Conservation (phyloP, 2,888 invertebrate genomes). For the Hydraecia micacea region DNA sequence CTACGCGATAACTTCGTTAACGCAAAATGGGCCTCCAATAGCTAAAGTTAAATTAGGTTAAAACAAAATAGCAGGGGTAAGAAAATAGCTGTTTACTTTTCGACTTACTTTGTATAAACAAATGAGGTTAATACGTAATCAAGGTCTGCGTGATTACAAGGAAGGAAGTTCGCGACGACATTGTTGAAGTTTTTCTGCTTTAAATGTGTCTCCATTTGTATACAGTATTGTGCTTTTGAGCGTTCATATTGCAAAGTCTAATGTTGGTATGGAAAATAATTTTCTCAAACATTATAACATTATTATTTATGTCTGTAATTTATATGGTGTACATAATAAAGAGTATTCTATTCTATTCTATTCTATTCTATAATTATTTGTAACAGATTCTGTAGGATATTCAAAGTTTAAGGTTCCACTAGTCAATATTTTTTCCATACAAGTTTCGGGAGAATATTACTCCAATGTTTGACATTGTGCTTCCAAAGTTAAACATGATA, state of each 20-base stretch:
- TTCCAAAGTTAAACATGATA: too few relatives aligned
- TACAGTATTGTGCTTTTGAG: background rate
- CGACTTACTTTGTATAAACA: slow-evolving; percentile 68
- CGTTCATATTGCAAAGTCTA: background rate
- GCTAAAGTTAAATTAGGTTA: slow-evolving; percentile 87
- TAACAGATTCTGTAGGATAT: background rate
- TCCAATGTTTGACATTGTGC: too few relatives aligned
- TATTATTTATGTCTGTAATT: too few relatives aligned
- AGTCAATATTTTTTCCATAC: too few relatives aligned
- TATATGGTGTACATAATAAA: too few relatives aligned
- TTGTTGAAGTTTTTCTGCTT: slow-evolving; percentile 49
- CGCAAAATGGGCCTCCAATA: slow-evolving; percentile 84
- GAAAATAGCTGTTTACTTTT: slow-evolving; percentile 77
- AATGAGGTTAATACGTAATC: slow-evolving; percentile 68
- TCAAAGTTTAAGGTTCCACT: slow-evolving; percentile 2
- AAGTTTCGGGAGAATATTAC: too few relatives aligned
- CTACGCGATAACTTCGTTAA: slow-evolving; percentile 82
- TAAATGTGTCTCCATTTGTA: slow-evolving; percentile 20
- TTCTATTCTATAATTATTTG: too few relatives aligned
- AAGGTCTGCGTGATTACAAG: slow-evolving; percentile 63
- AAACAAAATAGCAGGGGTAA: slow-evolving; percentile 80
- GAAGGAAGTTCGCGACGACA: slow-evolving; percentile 44
- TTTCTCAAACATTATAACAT: background rate
- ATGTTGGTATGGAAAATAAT: background rate
- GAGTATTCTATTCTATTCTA: too few relatives aligned